Base-by-base conservation (phyloP, 1,140 invertebrate genomes). In the Scaptomyza graminum region DNA sequence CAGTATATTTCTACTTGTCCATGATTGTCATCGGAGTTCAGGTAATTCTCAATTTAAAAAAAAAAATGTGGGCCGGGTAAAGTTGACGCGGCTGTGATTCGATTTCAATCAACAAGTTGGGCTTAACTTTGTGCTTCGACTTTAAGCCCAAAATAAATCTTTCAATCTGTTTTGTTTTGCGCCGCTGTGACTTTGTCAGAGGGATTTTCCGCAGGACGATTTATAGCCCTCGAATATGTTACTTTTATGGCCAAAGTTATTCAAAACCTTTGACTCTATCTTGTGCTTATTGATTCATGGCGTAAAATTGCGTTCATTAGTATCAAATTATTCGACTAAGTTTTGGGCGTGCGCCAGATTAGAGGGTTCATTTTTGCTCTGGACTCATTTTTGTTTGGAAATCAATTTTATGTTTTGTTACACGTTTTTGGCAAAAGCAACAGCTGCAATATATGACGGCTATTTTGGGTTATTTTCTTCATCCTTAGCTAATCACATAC, bases 1-100 rank as follows among this genome's bases (percentile, higher is more conserved):
- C 82, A 49, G 82, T 85, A 46, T 85, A 85, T 63, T 52, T 87
- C 50, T 85, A 78, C 47, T 71, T 91, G 55, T 84, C 85, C 31
- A 81, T 91, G 74, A 82, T 91, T 76, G 79, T 91, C 60, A 73
- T 91, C 25, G 78, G 85, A 54, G 90, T 82, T 13, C 87, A 91
- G 90, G 90, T 91, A 54, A 91, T 90, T 90, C 37, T 5, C 2
- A 34, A 34, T 2, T 31, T 15, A 0, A 15, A 31, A 16, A 18
- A 5, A 43, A 31, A 12, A 22, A 22, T 11, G 22, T 3, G n/a
- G 22, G 13, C 4, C 1, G 9, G 28, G 49, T 16, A 47, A 18
- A 15, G n/a, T 12, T 49, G 41, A 60, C 39, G 37, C 59, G 55
- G 34, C 34, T 63, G 52, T 80, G 73, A 76, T 63, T 68, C 31